Conservation (phyloP, 2,113 vertebrate genomes). For the Hymenochirus boettgeri region DNA sequence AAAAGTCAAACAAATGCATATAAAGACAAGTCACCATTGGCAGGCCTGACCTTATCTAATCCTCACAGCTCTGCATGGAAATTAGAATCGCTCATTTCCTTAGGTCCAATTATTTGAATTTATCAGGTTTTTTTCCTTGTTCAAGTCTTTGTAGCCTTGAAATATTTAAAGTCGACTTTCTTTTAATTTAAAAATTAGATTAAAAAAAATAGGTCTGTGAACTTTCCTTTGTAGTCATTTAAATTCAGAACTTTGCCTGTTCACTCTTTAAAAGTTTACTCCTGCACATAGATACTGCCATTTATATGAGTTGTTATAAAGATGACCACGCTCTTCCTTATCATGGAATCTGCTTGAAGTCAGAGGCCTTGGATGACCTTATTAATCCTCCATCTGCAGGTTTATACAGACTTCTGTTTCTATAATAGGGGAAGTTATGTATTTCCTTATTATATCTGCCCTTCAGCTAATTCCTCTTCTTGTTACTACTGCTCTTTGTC, state of each 20-base stretch:
- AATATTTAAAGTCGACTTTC: slow-evolving; percentile 25
- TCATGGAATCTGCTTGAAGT: background rate
- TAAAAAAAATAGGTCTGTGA: slow-evolving; percentile 4
- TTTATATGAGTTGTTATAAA: background rate
- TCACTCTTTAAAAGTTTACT: background rate
- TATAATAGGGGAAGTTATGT: no score
- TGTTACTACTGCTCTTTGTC: no score
- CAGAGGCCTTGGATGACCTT: background rate
- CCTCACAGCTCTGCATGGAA: slow-evolving; percentile 20
- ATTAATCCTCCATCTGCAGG: background rate
- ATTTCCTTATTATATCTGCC: no score
- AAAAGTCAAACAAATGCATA: no score
- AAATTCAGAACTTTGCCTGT: slow-evolving; percentile 14
- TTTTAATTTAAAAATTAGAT: slow-evolving; percentile 35
- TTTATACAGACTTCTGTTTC: background rate
- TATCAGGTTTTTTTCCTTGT: slow-evolving; percentile 2
- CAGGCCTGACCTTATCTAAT: slow-evolving; percentile 1
- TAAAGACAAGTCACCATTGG: slow-evolving; percentile 21
- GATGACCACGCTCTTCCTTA: background rate
- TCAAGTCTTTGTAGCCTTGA: slow-evolving; percentile 15
- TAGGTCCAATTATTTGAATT: slow-evolving; percentile 34
- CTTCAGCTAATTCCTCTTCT: background rate
- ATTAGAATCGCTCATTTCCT: slow-evolving; percentile 24
- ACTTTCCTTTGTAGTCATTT: slow-evolving; percentile 7
- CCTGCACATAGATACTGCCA: background rate